phyloP scores from a whole-genome alignment of 2,888 invertebrate species.

The Agriopis marginaria region DNA sequence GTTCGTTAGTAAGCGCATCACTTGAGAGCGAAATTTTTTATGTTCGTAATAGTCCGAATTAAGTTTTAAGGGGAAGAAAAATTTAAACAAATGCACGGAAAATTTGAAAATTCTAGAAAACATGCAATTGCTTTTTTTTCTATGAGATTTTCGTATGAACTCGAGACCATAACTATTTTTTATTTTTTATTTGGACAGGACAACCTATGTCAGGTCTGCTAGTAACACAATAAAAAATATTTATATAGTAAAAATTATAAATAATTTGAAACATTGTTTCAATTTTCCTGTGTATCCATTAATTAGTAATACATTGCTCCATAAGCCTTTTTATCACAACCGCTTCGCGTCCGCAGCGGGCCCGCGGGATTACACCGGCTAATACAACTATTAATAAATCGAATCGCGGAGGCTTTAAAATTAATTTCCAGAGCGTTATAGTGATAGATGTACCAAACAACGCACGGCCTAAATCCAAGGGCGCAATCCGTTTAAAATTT shows the following conservation, averaged over 20 bases:
- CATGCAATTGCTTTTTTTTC: not conserved
- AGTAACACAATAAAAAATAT: not conserved
- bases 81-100: too few species aligned
- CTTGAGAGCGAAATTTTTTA: too few species aligned
- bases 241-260: not conserved
- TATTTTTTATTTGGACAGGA: too few species aligned
- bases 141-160: too few species aligned
- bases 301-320: conserved; percentile 62
- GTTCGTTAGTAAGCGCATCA: too few species aligned
- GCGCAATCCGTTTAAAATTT: conserved; percentile 86
- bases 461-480: conserved; percentile 81
- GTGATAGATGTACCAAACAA: conserved; percentile 83
- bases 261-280: not conserved
- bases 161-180: too few species aligned
- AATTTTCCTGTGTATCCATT: conserved; percentile 56
- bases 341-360: conserved; percentile 58
- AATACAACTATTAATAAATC: conserved; percentile 77
- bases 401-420: conserved; percentile 70
- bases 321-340: conserved; percentile 67
- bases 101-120: too few species aligned
- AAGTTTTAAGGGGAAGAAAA: too few species aligned
- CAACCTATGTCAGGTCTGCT: too few species aligned
- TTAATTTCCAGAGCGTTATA: conserved; percentile 65
- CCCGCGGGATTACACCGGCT: conserved; percentile 64
- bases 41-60: too few species aligned